Percentiles rank a stretch among this genome's conserved stretches.
These are phyloP conservation scores for Diadumene lineata DNA, from an alignment of 92 coral and sea anemone species.

Conservation along the genomic window DNA sequence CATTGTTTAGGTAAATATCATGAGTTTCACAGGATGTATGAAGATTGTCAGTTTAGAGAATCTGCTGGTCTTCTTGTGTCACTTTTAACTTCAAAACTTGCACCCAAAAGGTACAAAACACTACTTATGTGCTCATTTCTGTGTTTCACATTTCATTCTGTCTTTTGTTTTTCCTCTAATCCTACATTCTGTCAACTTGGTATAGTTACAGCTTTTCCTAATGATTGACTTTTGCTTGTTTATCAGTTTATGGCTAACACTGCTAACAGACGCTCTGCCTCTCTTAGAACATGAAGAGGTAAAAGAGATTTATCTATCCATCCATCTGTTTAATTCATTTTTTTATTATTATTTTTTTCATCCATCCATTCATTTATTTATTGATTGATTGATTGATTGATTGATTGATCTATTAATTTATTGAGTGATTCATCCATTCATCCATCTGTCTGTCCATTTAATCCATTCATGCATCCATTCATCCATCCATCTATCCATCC, in stretches of 20 bases:
- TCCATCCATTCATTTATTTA: background rate
- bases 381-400: background rate
- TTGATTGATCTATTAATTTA: background rate
- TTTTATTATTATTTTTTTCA: no score
- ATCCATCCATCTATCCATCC: no score
- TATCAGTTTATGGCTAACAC: slow-evolving; percentile 87
- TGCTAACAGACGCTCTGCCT: slow-evolving; percentile 93
- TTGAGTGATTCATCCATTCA: background rate
- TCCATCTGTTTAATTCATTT: background rate
- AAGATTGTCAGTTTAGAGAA: slow-evolving; percentile 69
- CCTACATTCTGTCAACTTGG: no score
- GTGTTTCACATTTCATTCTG: background rate
- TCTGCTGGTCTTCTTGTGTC: slow-evolving; percentile 87
- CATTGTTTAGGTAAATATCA: slow-evolving; percentile 92
- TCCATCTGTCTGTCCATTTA: no score
- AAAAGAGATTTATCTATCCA: background rate
- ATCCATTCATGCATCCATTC: no score
- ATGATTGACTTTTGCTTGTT: background rate
- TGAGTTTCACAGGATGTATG: slow-evolving; percentile 92
- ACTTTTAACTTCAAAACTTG: slow-evolving; percentile 91
- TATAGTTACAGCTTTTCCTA: no score
- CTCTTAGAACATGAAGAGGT: slow-evolving; percentile 94
- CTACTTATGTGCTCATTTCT: background rate
- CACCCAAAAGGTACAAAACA: slow-evolving; percentile 84
- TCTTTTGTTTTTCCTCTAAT: background rate